Evolutionary conservation across 1,140 invertebrate species (phyloP), one percentile per base, ranked within the genome.

Genomic region (Homalodisca vitripennis): DNA sequence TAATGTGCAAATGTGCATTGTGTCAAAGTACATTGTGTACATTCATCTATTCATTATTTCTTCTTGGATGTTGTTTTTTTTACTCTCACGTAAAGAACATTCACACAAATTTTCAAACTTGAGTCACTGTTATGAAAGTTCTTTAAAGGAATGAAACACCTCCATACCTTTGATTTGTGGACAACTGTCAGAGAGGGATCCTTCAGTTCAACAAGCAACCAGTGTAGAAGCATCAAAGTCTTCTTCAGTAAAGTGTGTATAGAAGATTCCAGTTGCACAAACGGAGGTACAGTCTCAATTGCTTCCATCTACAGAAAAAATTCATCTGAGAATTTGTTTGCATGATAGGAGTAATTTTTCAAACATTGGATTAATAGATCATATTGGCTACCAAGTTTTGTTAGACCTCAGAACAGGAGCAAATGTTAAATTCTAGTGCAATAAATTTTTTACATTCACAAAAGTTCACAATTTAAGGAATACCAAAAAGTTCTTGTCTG

Each of bases 191-290:
- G 76, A 57, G 77, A 75, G 46, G 85, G 82, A 72, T 87, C 85
- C 74, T 83, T 82, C 70, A 86, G 78, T 73, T 82, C 78, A 41
- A 87, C 77, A 24, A 87, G 75, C 27, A 86, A 83, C 80, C 85
- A 87, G 76, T 86, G 83, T 51, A 88, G 77, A 62, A 88, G 77
- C 69, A 87, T 82, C 72, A 87, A 82, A 81, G 77, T n/a, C 79
- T 82, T 82, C 63, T 84, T 81, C 85, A 86, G 75, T n/a, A n/a
- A n/a, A n/a, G n/a, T n/a, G n/a, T n/a, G 73, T 82, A 80, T 13
- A 1, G 29, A 46, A 26, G 63, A 47, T 24, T 41, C 22, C 3
- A 47, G 63, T 3, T 47, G 41, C 13, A n/a, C 6, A 3, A 34
- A 41, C n/a, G 41, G 17, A 6, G 32, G 63, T 12, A 65, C 30